Evolutionary conservation across 2,113 vertebrate species (phyloP).

Genomic region (Sminthopsis crassicaudata): DNA sequence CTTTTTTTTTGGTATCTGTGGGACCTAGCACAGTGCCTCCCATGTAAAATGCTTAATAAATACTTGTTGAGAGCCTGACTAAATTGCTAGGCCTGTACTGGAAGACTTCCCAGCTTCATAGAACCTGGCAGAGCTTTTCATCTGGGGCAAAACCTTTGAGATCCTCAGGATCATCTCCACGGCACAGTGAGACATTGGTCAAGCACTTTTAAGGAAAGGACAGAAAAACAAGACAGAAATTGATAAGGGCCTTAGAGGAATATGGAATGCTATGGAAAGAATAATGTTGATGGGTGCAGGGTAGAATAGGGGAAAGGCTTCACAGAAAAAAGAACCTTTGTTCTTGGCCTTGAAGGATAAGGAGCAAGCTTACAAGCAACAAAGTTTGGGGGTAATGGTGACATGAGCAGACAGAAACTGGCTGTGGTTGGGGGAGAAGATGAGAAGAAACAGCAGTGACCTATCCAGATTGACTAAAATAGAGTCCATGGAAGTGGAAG

Average conservation of each 20-base stretch:
- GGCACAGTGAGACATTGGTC: background rate
- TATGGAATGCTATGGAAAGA: background rate
- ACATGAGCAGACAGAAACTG: background rate
- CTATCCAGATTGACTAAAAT: background rate
- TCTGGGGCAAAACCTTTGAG: background rate
- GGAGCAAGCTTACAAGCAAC: background rate
- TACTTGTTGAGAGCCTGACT: background rate
- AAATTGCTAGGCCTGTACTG: background rate
- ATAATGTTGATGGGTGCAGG: background rate
- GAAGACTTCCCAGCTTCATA: background rate
- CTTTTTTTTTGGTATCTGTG: too few species aligned
- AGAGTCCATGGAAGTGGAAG: background rate
- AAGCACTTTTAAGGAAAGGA: background rate
- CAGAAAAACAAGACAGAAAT: background rate
- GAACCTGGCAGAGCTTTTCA: too few species aligned
- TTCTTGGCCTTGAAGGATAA: background rate
- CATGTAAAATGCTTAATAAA: background rate
- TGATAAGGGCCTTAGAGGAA: background rate
- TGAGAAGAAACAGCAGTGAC: background rate
- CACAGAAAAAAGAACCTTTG: background rate
- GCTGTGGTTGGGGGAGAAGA: background rate
- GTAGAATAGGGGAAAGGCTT: background rate
- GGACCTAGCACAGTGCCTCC: too few species aligned
- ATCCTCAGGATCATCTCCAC: background rate
- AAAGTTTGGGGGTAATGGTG: background rate